Percentiles rank a stretch among this genome's conserved stretches.
Conservation (phyloP, 2,113 vertebrate species). For the Ochotona curzoniae region DNA sequence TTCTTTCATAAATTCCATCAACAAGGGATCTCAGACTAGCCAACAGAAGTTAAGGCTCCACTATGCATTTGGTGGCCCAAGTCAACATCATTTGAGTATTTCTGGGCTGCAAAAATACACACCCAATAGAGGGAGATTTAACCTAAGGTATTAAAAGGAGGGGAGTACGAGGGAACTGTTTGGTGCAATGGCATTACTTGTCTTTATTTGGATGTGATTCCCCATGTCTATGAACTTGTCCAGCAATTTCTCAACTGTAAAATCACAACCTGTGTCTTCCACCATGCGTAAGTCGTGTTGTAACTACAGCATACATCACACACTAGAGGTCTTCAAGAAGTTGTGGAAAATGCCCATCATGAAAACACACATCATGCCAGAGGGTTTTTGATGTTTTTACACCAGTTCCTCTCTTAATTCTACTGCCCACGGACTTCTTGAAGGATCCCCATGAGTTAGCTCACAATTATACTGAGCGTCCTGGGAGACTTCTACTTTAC, state of each 20-base stretch:
- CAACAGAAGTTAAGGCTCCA: not conserved
- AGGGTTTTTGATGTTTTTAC: too few relatives aligned
- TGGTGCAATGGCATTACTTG: not conserved
- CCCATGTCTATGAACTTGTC: not conserved
- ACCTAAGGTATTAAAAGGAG: not conserved
- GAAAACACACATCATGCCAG: too few relatives aligned
- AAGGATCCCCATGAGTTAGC: not conserved
- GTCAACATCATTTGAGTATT: not conserved
- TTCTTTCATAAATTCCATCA: not conserved
- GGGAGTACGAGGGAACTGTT: not conserved
- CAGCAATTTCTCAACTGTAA: not conserved
- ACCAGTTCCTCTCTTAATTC: too few relatives aligned
- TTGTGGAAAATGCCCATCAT: too few relatives aligned
- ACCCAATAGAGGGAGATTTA: not conserved
- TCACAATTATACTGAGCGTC: not conserved
- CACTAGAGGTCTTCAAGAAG: too few relatives aligned
- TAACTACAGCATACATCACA: not conserved
- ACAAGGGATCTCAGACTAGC: not conserved
- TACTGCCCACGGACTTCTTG: too few relatives aligned
- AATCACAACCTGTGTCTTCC: not conserved
- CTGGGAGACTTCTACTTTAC: not conserved
- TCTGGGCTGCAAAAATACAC: not conserved
- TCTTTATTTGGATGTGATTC: not conserved
- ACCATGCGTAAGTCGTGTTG: not conserved
- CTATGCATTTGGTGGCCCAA: not conserved